Evolutionary conservation across 2,888 invertebrate genomes (phyloP).

Genomic region (Andricus curvator): DNA sequence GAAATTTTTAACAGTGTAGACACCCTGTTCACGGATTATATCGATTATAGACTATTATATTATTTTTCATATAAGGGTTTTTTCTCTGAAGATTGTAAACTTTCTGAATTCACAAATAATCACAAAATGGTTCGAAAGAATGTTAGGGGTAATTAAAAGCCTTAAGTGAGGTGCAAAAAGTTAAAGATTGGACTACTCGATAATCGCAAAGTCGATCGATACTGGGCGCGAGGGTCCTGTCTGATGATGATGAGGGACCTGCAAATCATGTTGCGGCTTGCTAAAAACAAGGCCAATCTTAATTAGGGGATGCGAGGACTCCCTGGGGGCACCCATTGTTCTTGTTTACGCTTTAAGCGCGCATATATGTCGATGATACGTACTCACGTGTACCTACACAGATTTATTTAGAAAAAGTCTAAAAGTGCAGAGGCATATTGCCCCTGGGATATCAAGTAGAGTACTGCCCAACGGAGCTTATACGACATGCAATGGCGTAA

Average conservation of each 20-base stretch:
- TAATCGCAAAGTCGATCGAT: slow-evolving; percentile 27
- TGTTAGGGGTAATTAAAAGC: neutral
- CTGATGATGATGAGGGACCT: slow-evolving; percentile 8
- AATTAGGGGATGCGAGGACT: slow-evolving; percentile 68
- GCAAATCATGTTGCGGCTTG: slow-evolving; percentile 27
- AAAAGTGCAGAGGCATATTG: slow-evolving; percentile 60
- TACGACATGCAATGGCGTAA: slow-evolving; percentile 2
- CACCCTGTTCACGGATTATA: too few relatives aligned
- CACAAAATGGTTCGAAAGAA: neutral
- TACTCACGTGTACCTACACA: slow-evolving; percentile 38
- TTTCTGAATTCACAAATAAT: neutral
- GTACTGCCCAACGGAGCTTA: slow-evolving; percentile 57
- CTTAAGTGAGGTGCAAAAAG: neutral
- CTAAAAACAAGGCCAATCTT: slow-evolving; percentile 67
- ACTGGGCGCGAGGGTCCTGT: neutral
- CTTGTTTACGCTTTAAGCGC: slow-evolving; percentile 44
- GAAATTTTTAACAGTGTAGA: too few relatives aligned
- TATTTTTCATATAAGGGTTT: too few relatives aligned
- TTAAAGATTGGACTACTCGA: neutral
- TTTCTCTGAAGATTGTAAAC: neutral
- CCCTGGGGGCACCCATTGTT: slow-evolving; percentile 56
- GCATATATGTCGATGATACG: slow-evolving; percentile 40
- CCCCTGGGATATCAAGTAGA: slow-evolving; percentile 76
- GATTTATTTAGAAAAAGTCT: slow-evolving; percentile 57
- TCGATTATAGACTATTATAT: too few relatives aligned